Evolutionary conservation across 2,113 vertebrate genomes (phyloP), one percentile per base, ranked within the genome.

Genomic region (Ammodytes marinus): DNA sequence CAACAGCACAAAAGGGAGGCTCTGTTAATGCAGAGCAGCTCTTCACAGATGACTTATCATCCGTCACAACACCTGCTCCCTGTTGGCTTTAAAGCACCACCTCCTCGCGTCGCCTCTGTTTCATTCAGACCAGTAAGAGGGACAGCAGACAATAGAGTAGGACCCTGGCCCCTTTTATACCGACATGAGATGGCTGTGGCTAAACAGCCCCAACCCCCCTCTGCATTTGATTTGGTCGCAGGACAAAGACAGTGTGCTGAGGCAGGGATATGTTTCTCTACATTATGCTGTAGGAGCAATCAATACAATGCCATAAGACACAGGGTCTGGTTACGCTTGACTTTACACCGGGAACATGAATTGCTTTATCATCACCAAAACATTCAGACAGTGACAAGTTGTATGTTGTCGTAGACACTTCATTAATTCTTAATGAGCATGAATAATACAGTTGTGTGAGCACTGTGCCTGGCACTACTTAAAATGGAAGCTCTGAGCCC

Each of bases 231-330:
- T 58, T 57, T 61, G 1, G 54, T 11, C n/a, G 66, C 59, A 67
- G 87, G 89, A 93, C 89, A 93, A 91, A 92, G 89, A 87, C 50
- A 54, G 54, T 77, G 19, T 27, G 64, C 69, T 68, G 83, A 88
- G 76, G 76, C 63, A 74, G 65, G 45, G 14, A 17, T 59, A 40
- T 10, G 40, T 54, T 54, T 17, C 55, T 61, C 76, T 42, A 12
- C 43, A 8, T 8, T 70, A 68, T 57, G 69, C 83, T 72, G 50
- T 46, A 8, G 69, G 53, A 54, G 35, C 15, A n/a, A 69, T 88
- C 86, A 35, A 89, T 90, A 75, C 43, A 39, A n/a, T 0, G 19
- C 37, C 19, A 14, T 0, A 46, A 53, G 27, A 68, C n/a, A 17
- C 37, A 1, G 63, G 4, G 57, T 65, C 45, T 8, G 1, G 63